These are phyloP conservation scores for Phasia obesa DNA, from an alignment of 2,888 invertebrate species.

Conservation along the genomic window DNA sequence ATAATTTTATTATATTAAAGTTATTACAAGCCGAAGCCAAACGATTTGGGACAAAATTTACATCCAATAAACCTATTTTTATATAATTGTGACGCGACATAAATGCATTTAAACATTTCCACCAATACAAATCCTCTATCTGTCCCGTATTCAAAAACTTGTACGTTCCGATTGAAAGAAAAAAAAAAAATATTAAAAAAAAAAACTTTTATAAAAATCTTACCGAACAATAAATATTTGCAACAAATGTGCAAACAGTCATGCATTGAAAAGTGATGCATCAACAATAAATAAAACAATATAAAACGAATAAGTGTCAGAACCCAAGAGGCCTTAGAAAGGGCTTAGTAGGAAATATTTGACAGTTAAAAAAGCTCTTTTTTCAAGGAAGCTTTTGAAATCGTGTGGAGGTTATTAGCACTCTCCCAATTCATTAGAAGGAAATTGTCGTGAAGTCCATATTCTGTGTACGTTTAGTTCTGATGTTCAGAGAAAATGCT, in stretches of 20 bases:
- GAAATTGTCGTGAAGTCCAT: too few relatives aligned
- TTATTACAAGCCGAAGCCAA: too few relatives aligned
- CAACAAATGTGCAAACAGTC: background rate
- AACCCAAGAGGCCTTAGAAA: too few relatives aligned
- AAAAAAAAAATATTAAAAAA: constrained; percentile 4
- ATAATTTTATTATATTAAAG: too few relatives aligned
- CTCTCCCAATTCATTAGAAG: too few relatives aligned
- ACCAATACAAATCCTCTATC: background rate
- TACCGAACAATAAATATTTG: constrained; percentile 15
- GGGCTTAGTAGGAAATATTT: too few relatives aligned
- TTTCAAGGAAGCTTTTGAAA: too few relatives aligned
- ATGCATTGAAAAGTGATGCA: constrained; percentile 5
- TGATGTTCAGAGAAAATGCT: too few relatives aligned
- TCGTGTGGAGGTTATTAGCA: too few relatives aligned
- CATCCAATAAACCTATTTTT: background rate
- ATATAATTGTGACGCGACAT: constrained; percentile 38
- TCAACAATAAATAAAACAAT: constrained; percentile 41
- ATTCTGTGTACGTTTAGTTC: too few relatives aligned
- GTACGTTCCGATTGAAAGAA: background rate
- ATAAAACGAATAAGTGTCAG: background rate
- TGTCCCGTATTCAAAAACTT: background rate
- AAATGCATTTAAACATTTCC: constrained; percentile 33
- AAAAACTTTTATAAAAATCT: constrained; percentile 15
- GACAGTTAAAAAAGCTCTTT: too few relatives aligned
- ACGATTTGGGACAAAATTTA: too few relatives aligned